Base-by-base conservation (phyloP, 1,140 invertebrate genomes). In the Nasonia giraulti region DNA sequence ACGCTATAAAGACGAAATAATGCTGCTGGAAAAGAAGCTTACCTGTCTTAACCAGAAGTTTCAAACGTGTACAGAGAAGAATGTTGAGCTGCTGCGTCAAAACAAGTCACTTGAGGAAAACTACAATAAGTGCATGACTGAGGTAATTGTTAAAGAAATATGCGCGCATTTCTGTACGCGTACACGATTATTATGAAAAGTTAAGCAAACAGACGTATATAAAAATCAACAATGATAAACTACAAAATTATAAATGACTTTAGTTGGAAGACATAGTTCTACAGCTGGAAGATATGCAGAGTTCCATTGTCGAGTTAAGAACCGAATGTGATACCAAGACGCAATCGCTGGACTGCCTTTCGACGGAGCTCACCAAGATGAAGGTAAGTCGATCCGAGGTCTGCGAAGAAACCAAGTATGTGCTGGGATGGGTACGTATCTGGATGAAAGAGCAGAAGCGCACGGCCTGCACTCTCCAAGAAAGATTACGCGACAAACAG, bases 361-460 rank as follows among this genome's bases (percentile, higher is more conserved):
- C 89, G 14, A 87, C 86, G 1, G 91, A 92, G 84, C 88, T 91
- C 27, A 89, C 85, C 10, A 86, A 90, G 69, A 86, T 87, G 73
- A 89, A 89, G 12, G 74, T 88, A 0, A 89, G 88, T 69, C 88
- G 89, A 86, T 88, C 89, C 1, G 89, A 92, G 84, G 87, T 91
- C 14, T 91, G 87, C 31, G 90, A 90, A 31, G 90, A 92, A 84
- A 90, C 90, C 0, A 87, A 91, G 55, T 73, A 87, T 33, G 88
- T 91, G 37, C 87, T 92, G 33, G 86, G 83, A 2, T 88, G 90
- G 68, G 91, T 91, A 50, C 88, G 90, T 6, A 71, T 84, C 2
- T 92, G 89, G 89, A 90, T 92, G 85, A 88, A 89, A 37, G 88
- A 92, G 40, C 91, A 92, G 71, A 88, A 87, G 37, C 84, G 88